These are phyloP conservation scores for Saguinus imperator DNA, from an alignment of 2,113 vertebrate species.

Conservation along the genomic window DNA sequence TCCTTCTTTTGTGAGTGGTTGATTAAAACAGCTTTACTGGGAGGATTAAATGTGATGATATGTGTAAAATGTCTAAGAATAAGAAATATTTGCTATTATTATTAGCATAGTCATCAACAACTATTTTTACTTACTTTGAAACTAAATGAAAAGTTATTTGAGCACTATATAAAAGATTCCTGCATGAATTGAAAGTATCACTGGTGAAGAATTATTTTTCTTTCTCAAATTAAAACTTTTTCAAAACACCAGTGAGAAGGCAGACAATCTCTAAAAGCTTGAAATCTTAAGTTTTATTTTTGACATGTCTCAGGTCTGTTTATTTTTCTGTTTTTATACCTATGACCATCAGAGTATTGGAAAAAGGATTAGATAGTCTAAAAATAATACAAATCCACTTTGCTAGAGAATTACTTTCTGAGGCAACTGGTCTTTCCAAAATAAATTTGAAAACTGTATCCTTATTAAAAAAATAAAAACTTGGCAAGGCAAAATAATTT, in stretches of 20 bases:
- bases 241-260: background rate
- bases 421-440: conserved; percentile 71
- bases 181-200: background rate
- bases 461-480: conserved; percentile 54
- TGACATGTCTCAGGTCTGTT: background rate
- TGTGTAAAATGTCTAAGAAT: background rate
- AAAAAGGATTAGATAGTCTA: conserved; percentile 66
- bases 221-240: conserved; percentile 46
- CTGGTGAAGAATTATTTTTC: conserved; percentile 37
- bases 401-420: conserved; percentile 65
- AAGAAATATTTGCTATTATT: background rate
- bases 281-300: conserved; percentile 52
- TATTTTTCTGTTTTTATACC: conserved; percentile 38
- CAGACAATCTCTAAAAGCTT: background rate
- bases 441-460: conserved; percentile 67
- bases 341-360: conserved; percentile 47
- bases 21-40: background rate
- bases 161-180: background rate
- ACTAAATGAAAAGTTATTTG: conserved; percentile 26
- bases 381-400: conserved; percentile 61
- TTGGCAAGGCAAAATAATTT: conserved; percentile 56
- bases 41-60: background rate
- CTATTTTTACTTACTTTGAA: conserved; percentile 25
- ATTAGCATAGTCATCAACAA: background rate
- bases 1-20: background rate